Conservation (phyloP, 2,113 vertebrate species). For the Thunnus maccoyii region DNA sequence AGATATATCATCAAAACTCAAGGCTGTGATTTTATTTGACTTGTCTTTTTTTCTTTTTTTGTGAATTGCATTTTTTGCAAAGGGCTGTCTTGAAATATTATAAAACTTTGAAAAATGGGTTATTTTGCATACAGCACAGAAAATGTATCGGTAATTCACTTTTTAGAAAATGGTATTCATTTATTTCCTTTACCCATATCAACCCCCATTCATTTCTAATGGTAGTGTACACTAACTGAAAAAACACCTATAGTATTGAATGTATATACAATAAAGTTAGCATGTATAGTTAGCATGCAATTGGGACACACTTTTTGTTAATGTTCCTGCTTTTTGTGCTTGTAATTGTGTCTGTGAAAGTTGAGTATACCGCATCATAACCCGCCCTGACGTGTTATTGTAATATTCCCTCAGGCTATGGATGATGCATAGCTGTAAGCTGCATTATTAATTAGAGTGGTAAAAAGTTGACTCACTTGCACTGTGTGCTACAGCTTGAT, state of each 20-base stretch:
- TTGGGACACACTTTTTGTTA: background rate
- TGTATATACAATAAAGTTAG: too few relatives aligned
- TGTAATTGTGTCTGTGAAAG: conserved; percentile 6
- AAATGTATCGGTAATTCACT: background rate
- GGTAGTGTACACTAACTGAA: too few relatives aligned
- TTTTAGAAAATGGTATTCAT: background rate
- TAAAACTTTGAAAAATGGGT: background rate
- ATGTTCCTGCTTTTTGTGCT: background rate
- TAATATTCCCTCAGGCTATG: conserved; percentile 38
- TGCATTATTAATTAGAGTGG: conserved; percentile 69
- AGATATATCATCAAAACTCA: conserved; percentile 25
- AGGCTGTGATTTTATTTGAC: conserved; percentile 14
- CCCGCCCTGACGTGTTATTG: conserved; percentile 19
- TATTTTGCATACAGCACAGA: background rate
- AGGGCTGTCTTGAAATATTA: background rate
- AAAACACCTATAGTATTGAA: background rate
- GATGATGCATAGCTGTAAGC: conserved; percentile 56
- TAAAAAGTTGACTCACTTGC: conserved; percentile 48
- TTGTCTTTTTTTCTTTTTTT: conserved; percentile 1
- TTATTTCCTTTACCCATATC: background rate
- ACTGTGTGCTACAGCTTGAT: conserved; percentile 40
- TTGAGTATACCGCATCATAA: conserved; percentile 8
- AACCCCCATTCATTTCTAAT: too few relatives aligned
- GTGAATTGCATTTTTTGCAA: background rate
- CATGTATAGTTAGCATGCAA: background rate